These are phyloP conservation scores for Clinocottus analis DNA, from an alignment of 2,113 vertebrate genomes.

Conservation along the genomic window DNA sequence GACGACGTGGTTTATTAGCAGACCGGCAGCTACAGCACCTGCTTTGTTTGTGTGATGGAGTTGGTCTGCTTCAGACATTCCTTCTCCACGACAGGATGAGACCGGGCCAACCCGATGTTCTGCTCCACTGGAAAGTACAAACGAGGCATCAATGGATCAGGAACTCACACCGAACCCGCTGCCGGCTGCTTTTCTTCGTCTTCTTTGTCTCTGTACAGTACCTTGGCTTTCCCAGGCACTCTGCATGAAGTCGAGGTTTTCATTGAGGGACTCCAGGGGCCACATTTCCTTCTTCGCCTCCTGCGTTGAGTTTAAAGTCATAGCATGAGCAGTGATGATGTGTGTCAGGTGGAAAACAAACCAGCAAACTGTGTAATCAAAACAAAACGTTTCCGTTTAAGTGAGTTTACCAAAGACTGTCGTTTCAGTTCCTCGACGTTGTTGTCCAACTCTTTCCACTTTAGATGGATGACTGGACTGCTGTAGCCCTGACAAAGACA, in stretches of 20 bases:
- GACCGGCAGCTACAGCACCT: conserved; percentile 40
- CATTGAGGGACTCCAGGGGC: conserved; percentile 87
- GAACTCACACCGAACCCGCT: not conserved
- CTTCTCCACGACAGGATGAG: conserved; percentile 80
- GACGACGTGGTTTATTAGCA: not conserved
- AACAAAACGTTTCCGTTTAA: not conserved
- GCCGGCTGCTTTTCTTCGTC: not conserved
- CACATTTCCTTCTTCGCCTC: conserved; percentile 88
- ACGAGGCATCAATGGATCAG: not conserved
- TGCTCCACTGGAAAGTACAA: conserved; percentile 82
- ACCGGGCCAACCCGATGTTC: conserved; percentile 69
- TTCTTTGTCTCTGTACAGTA: not conserved
- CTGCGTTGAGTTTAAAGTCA: conserved; percentile 71
- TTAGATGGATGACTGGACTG: conserved; percentile 80
- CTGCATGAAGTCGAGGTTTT: conserved; percentile 89
- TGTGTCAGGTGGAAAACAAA: not conserved
- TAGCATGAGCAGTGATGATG: not conserved
- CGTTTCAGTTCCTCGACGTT: conserved; percentile 85
- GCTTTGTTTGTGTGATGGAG: conserved; percentile 80
- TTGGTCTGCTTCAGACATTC: conserved; percentile 79
- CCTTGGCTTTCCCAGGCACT: conserved; percentile 88
- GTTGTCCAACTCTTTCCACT: conserved; percentile 83
- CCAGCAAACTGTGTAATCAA: not conserved
- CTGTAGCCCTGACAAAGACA: conserved; percentile 79
- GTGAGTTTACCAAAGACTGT: conserved; percentile 83